A percentile compares a stretch with the other conserved stretches of the same genome.
Conservation (phyloP, 2,888 invertebrate genomes). For the Entomobrya multifasciata region DNA sequence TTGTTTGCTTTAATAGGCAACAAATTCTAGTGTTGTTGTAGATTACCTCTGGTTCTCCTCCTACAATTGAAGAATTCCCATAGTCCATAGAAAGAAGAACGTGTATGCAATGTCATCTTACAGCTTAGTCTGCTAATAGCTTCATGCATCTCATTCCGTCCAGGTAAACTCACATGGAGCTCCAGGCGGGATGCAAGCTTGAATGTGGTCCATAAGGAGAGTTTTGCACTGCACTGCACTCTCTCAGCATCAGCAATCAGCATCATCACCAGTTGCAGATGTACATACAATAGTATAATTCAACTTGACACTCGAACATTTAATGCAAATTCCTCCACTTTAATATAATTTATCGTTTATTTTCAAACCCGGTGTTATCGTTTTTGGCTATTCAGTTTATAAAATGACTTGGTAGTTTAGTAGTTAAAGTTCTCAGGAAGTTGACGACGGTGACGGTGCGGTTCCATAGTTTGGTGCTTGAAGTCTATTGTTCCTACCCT, state of each 20-base stretch:
- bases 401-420: background rate
- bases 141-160: background rate
- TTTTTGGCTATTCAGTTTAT: background rate
- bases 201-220: constrained; percentile 18
- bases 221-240: background rate
- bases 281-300: background rate
- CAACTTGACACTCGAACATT: background rate
- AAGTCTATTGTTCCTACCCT: too few relatives aligned
- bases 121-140: background rate
- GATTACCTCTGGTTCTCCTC: too few relatives aligned
- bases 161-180: background rate
- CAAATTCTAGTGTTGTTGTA: too few relatives aligned
- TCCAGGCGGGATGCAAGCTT: background rate
- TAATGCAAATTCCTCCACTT: background rate
- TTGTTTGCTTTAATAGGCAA: too few relatives aligned
- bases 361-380: background rate
- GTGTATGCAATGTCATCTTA: background rate
- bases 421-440: too few relatives aligned
- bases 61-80: too few relatives aligned
- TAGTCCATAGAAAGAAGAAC: too few relatives aligned
- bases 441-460: too few relatives aligned
- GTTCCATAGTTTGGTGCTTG: too few relatives aligned
- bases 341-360: background rate
- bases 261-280: background rate
- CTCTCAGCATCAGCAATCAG: background rate